A percentile compares a stretch with the other conserved stretches of the same genome.
Conservation (phyloP, 1,140 invertebrate species). For the Colletes gigas region DNA sequence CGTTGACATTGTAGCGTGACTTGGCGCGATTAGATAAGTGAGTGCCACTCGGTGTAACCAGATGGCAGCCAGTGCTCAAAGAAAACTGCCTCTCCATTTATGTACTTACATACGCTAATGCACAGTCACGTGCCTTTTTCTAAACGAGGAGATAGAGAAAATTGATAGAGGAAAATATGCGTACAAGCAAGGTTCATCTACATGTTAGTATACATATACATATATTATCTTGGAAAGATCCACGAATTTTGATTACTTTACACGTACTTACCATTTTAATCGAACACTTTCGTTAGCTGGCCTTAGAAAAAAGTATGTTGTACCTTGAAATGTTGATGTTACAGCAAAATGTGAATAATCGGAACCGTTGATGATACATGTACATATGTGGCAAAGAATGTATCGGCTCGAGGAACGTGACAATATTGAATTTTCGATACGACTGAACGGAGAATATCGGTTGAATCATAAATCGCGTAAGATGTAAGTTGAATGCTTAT, state of each 20-base stretch:
- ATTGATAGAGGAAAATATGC: neutral
- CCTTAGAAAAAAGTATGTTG: neutral
- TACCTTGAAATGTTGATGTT: neutral
- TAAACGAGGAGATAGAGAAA: neutral
- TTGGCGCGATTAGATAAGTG: no score
- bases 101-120: no score
- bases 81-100: no score
- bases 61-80: no score
- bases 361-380: neutral
- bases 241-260: conserved; percentile 6
- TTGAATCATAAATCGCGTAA: conserved; percentile 25
- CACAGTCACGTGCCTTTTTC: no score
- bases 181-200: no score
- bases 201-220: no score
- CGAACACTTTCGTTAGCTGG: neutral
- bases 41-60: no score
- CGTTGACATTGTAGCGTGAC: no score
- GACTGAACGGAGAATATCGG: conserved; percentile 18
- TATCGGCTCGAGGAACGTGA: neutral
- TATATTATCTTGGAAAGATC: neutral
- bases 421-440: neutral
- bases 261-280: neutral
- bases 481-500: conserved; percentile 15
- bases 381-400: conserved; percentile 4
- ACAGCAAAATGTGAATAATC: neutral